Evolutionary conservation across 2,888 invertebrate genomes (phyloP).

Genomic region (Trisateles emortualis): DNA sequence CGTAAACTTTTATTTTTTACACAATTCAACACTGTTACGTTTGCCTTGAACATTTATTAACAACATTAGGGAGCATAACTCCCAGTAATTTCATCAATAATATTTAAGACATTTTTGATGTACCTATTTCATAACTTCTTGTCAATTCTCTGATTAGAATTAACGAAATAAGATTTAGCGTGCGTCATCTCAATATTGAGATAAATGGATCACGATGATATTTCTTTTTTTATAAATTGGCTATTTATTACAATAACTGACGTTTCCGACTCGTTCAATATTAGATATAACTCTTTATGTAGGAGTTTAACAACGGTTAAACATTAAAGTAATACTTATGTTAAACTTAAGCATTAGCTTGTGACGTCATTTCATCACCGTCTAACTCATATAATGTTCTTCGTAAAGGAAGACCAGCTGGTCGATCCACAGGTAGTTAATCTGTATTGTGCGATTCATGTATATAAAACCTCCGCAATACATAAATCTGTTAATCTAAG

Average conservation of each 20-base stretch:
- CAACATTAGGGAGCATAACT: no score
- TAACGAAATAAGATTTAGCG: slow-evolving; percentile 43
- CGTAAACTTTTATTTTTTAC: no score
- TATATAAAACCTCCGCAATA: neutral
- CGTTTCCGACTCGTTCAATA: slow-evolving; percentile 18
- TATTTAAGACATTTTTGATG: neutral
- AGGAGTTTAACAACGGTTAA: neutral
- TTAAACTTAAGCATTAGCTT: neutral
- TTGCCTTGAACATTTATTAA: no score
- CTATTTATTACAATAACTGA: slow-evolving; percentile 34
- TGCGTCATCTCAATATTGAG: slow-evolving; percentile 26
- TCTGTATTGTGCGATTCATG: neutral
- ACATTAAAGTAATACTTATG: neutral
- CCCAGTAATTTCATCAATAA: no score
- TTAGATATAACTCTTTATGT: slow-evolving; percentile 6
- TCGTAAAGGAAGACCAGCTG: no score
- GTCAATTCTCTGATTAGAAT: slow-evolving; percentile 35
- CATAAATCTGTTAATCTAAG: no score
- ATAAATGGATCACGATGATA: slow-evolving; percentile 41
- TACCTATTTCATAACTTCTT: neutral
- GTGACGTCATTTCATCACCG: no score
- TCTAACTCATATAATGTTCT: no score
- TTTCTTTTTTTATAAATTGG: slow-evolving; percentile 45
- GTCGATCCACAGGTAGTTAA: neutral
- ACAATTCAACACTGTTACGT: no score